Evolutionary conservation across 1,140 invertebrate genomes (phyloP), one percentile per base, ranked within the genome.

Genomic region (Temnothorax longispinosus): DNA sequence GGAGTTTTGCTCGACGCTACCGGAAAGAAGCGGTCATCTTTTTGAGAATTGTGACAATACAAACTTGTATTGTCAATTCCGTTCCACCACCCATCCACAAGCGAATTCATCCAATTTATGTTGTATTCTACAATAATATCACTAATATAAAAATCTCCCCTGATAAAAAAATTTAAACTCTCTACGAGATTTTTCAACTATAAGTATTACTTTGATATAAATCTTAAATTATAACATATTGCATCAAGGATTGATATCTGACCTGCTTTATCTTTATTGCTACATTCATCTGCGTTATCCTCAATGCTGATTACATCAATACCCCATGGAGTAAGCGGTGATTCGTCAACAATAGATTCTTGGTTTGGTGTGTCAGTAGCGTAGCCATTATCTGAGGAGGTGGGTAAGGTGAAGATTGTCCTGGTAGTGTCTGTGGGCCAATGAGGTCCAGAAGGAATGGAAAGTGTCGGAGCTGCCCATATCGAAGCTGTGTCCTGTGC

Each of bases 381-480:
- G 32, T 88, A 89, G 77, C 88, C 89, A 71, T 81, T 89, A 47
- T 94, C 90, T 32, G 91, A 87, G 35, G 91, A 87, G 35, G 89
- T 92, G 54, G 94, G 91, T 65, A 93, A 87, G 69, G 92, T 86
- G 89, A 93, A 91, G 76, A 94, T 77, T 88, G 90, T 87, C 76
- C 94, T 91, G 82, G 85, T 80, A 81, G 91, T 88, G 75, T 95
- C 93, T 13, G 92, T 92, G n/a, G 94, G 95, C 95, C 95, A 95
- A 47, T 93, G 90, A 69, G 94, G 94, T 88, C 92, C 92, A 81
- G 94, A 93, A 56, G 94, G 94, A 89, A 95, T 94, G 18, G 94
- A 95, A 27, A 95, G 90, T 56, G 94, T 94, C 41, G 95, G 95
- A 86, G 95, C 95, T 86, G 94, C 94, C 95, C 95, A 95, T 72